Conservation (phyloP, 2,113 vertebrate species). For the Brachyistius frenatus region DNA sequence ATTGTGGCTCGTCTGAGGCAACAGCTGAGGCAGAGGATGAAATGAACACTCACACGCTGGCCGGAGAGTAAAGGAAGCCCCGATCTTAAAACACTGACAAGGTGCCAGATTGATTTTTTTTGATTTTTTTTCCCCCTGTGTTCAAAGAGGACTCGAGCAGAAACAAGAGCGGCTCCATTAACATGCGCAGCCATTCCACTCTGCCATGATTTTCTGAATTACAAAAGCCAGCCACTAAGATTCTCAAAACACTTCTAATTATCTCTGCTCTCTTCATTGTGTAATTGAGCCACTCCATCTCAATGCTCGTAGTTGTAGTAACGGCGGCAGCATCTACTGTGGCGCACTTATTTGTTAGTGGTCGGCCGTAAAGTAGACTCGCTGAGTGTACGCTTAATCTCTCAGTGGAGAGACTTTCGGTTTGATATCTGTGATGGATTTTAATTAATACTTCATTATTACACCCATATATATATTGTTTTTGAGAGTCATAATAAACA, state of each 20-base stretch:
- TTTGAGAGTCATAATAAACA: background rate
- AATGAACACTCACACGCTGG: constrained; percentile 35
- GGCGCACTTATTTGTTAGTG: constrained; percentile 29
- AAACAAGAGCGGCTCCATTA: constrained; percentile 69
- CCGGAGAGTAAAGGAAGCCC: constrained; percentile 42
- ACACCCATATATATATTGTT: background rate
- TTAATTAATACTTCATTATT: constrained; percentile 3
- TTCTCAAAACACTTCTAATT: constrained; percentile 65
- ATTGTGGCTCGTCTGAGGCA: constrained; percentile 44
- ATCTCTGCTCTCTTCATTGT: constrained; percentile 54
- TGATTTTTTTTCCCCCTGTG: background rate
- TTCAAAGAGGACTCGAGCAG: constrained; percentile 55
- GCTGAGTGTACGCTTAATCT: background rate
- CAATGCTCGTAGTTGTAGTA: constrained; percentile 35
- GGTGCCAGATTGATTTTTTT: constrained; percentile 69
- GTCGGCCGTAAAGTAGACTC: constrained; percentile 14
- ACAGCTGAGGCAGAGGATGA: constrained; percentile 32
- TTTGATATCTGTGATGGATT: constrained; percentile 1
- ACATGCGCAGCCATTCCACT: constrained; percentile 56
- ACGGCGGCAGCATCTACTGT: constrained; percentile 27
- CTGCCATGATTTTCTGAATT: constrained; percentile 53
- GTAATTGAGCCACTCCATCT: constrained; percentile 53
- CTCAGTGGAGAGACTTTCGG: background rate
- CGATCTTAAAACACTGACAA: constrained; percentile 62
- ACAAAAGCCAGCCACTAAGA: constrained; percentile 53